Evolutionary conservation across 2,797 vertebrate species (phyloP), one percentile per base, ranked within the genome.

Genomic region (Staurois parvus): DNA sequence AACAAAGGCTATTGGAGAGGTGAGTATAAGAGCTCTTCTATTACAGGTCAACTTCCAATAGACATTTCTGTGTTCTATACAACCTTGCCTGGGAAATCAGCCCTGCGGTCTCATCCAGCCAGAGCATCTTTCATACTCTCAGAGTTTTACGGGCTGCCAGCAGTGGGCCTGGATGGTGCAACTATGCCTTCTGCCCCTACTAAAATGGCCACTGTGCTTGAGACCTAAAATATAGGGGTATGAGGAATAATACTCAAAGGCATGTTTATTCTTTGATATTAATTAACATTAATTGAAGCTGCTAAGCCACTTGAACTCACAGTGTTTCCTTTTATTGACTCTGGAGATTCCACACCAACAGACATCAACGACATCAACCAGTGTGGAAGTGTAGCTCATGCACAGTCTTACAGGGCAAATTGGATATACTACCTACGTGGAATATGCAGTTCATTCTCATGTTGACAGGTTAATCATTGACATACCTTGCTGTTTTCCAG

Each of bases 391-490:
- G 52, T 59, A 59, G n/a, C 4, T n/a, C 52, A 59, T n/a, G 21
- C 52, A 59, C 8, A 21, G 21, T 24, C 52, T 9, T 59, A 59
- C 21, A 59, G 19, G n/a, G 52, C 52, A 24, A 59, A 24, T 59
- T 59, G 52, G 52, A 59, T 59, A 59, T 24, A 59, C 21, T 24
- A 59, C 21, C 9, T 59, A 24, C 24, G 52, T 59, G 21, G 21
- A 59, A 59, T 59, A 21, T 24, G 21, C 3, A 7, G 21, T 21
- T 15, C 48, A 28, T 17, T 72, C 26, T 70, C 28, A 6, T 40
- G 48, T 45, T 21, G 17, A 1, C 34, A 29, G 52, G 85, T 87
- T 87, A 87, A 87, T 87, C 15, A 87, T 87, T 87, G 19, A 5
- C 37, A 29, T 37, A 13, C 37, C 13, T 9, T 56, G 48, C 56